Evolutionary conservation across 2,113 vertebrate genomes (phyloP).

Genomic region (Paracanthobrama guichenoti): DNA sequence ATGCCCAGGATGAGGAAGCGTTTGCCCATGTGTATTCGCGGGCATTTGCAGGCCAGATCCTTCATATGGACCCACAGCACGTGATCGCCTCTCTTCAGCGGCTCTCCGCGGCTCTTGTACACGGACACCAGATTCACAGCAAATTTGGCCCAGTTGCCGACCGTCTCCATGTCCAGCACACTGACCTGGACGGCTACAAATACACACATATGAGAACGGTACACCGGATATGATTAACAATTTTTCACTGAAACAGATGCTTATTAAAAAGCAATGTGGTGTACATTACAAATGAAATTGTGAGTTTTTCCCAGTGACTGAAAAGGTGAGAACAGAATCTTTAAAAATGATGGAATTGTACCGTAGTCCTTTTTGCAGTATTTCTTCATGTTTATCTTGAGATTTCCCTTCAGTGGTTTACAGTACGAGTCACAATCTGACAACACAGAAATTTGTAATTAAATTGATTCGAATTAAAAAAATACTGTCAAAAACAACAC

Average conservation of each 20-base stretch:
- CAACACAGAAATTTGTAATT: background rate
- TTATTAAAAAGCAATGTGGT: background rate
- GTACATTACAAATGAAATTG: too few species aligned
- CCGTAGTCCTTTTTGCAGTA: conserved; percentile 98
- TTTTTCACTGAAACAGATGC: background rate
- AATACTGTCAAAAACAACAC: background rate
- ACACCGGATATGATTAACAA: background rate
- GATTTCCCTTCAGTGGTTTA: conserved; percentile 91
- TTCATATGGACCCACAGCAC: conserved; percentile 93
- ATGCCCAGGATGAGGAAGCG: conserved; percentile 92
- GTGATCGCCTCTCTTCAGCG: conserved; percentile 88
- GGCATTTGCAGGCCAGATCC: conserved; percentile 95
- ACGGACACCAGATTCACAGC: conserved; percentile 88
- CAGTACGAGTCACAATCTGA: conserved; percentile 94
- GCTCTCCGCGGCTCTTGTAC: conserved; percentile 92
- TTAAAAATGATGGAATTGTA: conserved; percentile 62
- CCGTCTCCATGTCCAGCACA: conserved; percentile 90
- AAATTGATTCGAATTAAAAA: background rate
- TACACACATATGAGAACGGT: conserved; percentile 14
- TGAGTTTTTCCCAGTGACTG: background rate
- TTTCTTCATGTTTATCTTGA: conserved; percentile 98
- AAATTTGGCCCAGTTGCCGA: conserved; percentile 94
- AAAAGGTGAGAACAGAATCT: background rate
- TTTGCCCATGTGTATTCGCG: conserved; percentile 91
- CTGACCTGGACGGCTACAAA: conserved; percentile 89